Percentiles rank a stretch among this genome's conserved stretches.
phyloP scores from a whole-genome alignment of 1,140 invertebrate genomes.

The Heliothis virescens region DNA sequence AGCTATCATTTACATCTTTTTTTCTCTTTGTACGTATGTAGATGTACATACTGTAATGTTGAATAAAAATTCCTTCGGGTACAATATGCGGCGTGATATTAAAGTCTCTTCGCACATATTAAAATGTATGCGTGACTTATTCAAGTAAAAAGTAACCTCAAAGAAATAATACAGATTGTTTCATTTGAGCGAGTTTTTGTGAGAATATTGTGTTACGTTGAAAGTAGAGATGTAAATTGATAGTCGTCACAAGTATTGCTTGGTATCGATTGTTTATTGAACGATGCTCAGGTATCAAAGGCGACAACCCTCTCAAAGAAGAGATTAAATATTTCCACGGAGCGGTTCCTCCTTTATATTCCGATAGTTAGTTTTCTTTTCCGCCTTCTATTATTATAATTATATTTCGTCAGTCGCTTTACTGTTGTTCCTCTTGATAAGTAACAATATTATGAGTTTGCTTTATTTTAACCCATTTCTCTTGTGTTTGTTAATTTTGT shows the following conservation, averaged over 20 bases:
- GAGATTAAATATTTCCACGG: neutral
- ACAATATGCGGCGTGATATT: neutral
- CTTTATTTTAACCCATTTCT: too few species aligned
- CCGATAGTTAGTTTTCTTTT: too few species aligned
- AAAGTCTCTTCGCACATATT: slow-evolving; percentile 1
- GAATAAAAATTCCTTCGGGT: neutral
- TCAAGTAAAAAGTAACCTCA: too few species aligned
- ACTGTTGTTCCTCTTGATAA: too few species aligned
- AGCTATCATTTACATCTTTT: neutral
- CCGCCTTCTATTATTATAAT: too few species aligned
- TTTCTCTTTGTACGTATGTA: neutral
- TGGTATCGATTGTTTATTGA: slow-evolving; percentile 1
- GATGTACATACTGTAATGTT: neutral
- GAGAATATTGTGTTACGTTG: neutral
- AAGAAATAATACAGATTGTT: too few species aligned
- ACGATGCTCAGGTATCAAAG: neutral
- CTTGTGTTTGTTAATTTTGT: too few species aligned
- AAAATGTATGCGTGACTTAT: neutral
- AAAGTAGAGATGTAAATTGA: slow-evolving; percentile 1
- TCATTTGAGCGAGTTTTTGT: neutral
- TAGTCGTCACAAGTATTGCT: neutral
- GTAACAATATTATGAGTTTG: too few species aligned
- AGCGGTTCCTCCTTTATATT: neutral
- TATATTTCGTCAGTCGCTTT: too few species aligned
- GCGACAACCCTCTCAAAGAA: neutral